These are phyloP conservation scores for Phaenicophaeus curvirostris DNA, from an alignment of 2,797 vertebrate species.

Conservation along the genomic window DNA sequence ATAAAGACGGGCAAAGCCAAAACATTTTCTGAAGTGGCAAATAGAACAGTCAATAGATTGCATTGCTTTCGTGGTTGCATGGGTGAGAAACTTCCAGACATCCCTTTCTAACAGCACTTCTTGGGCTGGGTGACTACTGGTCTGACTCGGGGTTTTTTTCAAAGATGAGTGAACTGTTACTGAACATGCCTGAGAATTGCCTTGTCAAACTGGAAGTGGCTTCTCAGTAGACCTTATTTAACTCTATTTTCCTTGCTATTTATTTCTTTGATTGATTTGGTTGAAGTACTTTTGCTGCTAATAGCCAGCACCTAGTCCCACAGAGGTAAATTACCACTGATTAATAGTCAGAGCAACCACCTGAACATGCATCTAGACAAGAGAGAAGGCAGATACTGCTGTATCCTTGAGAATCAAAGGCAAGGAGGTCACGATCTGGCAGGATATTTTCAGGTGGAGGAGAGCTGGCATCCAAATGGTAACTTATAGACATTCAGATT, in stretches of 20 bases:
- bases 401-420: neutral
- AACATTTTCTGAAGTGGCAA: neutral
- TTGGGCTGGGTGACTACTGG: neutral
- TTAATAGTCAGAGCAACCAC: neutral
- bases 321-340: neutral
- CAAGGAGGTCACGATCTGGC: neutral
- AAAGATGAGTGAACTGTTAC: neutral
- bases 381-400: neutral
- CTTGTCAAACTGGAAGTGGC: neutral
- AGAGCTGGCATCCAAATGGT: neutral
- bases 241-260: neutral
- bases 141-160: neutral
- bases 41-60: neutral
- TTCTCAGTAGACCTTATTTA: neutral
- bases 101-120: neutral
- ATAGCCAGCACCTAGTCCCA: neutral
- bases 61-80: neutral
- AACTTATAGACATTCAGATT: neutral
- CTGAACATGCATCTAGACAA: neutral
- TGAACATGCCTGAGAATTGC: neutral
- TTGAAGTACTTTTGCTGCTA: neutral
- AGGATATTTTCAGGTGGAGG: neutral
- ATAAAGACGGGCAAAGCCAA: neutral
- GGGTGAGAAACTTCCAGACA: neutral
- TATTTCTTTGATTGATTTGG: neutral